Evolutionary conservation across 2,888 invertebrate species (phyloP), one percentile per base, ranked within the genome.

Genomic region (Drosophila formosana): DNA sequence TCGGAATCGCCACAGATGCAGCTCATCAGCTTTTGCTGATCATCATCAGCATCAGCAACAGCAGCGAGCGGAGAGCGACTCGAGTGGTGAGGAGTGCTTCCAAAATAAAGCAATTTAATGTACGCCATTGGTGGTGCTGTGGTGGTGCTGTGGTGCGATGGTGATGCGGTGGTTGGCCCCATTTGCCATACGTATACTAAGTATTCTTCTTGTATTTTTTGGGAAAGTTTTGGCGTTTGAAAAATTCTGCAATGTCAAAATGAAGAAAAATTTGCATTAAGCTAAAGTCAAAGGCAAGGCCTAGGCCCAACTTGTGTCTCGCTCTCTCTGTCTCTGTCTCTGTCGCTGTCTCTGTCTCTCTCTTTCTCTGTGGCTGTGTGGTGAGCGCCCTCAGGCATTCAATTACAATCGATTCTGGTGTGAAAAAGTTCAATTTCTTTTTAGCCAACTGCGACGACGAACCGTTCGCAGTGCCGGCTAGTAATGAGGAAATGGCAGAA

Each of bases 371-470:
- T 73, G 64, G 67, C 62, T 66, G 82, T 63, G 64, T 58, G 66
- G 45, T 50, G 73, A 66, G 65, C 66, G 78, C 82, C 89, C 90
- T 81, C 72, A 69, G 89, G 90, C 89, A 90, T 89, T 90, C 89
- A 90, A 90, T 89, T 89, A 90, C 87, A 88, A 89, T 90, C 90
- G 89, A 89, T 90, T 89, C 90, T 90, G 87, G 90, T 89, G 90
- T 89, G 90, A 89, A 89, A 89, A 90, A 88, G 90, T 90, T 88
- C 90, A 89, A 90, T 89, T 90, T 90, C 87, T 87, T 88, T 83
- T 69, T 55, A 62, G 75, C 74, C 66, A 74, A 78, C 75, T 76
- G 64, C 73, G 61, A 73, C 52, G 60, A 53, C 65, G 52, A 82
- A 75, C 87, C 75, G 86, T 86, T 88, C 82, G 76, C 71, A 64